phyloP scores from a whole-genome alignment of 2,888 invertebrate genomes.

The Eilema sororculum region DNA sequence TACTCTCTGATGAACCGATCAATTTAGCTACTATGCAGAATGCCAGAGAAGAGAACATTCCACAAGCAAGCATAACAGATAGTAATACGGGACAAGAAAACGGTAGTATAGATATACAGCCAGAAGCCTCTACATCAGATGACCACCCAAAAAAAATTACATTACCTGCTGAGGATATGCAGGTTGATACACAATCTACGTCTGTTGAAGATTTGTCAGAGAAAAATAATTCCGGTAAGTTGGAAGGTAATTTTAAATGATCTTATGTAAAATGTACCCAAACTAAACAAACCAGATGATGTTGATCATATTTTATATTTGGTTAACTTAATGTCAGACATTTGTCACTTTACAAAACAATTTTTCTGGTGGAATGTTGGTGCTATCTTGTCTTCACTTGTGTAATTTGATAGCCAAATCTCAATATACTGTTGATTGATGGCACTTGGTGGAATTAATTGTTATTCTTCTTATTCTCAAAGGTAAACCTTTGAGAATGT shows the following conservation, averaged over 20 bases:
- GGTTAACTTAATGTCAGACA: neutral
- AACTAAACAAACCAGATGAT: neutral
- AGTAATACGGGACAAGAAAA: constrained; percentile 62
- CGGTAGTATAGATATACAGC: constrained; percentile 61
- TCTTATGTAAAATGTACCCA: neutral
- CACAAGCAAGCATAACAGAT: constrained; percentile 59
- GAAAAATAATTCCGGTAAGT: constrained; percentile 71
- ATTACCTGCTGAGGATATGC: constrained; percentile 75
- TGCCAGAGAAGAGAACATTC: constrained; percentile 75
- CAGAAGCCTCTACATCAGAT: constrained; percentile 58
- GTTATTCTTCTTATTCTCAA: no score
- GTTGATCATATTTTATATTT: neutral
- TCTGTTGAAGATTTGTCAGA: constrained; percentile 81
- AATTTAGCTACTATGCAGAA: constrained; percentile 78
- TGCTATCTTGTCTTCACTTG: neutral
- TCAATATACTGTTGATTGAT: no score
- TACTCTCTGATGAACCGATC: constrained; percentile 78
- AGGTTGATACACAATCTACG: constrained; percentile 76
- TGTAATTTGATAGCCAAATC: no score
- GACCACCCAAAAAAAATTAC: constrained; percentile 53
- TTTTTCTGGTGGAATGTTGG: neutral
- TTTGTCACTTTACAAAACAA: neutral
- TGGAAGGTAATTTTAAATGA: neutral
- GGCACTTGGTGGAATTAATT: no score
- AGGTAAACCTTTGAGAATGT: no score